Evolutionary conservation across 2,797 vertebrate species (phyloP), one percentile per base, ranked within the genome.

Genomic region (Chaunax sp.): DNA sequence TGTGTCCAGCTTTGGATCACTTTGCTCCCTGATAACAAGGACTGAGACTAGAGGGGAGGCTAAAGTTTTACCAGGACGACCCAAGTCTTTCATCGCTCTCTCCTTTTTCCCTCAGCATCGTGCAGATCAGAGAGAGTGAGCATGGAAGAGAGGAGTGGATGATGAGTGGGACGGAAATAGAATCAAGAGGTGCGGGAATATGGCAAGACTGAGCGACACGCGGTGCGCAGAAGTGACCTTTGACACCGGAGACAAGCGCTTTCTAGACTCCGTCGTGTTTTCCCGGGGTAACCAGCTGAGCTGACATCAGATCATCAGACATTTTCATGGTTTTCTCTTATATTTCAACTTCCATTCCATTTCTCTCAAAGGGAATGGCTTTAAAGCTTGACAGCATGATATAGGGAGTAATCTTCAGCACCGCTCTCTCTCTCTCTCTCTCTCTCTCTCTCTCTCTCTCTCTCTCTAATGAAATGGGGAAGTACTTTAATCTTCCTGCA

Each of bases 161-260:
- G 73, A 89, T 79, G 81, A 72, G 72, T 78, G 83, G 60, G 64
- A 43, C 6, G 54, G 53, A 51, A 81, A 64, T 49, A 49, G 60
- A 69, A 80, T 77, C 78, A 64, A 35, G 38, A 76, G 69, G 44
- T 25, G 54, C 70, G 58, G 65, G 75, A 78, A 66, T 30, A 90
- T 90, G 88, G 79, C 59, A 40, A 38, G 69, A 45, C 63, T 74
- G 72, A 6, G 41, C 61, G 73, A 75, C 79, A 62, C 72, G 44
- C 28, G 73, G 60, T 50, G 77, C 3, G 20, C 37, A 74, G 64
- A 81, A 47, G 67, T 88, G 88, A 91, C 84, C 80, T 91, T 84
- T 90, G 89, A 80, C 86, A 76, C 74, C 2, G 50, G 65, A 59
- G 77, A 81, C 64, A 61, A 56, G 47, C 47, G 44, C 72, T 63